phyloP scores from a whole-genome alignment of 2,113 vertebrate genomes.

The Thalassarche chlororhynchos region DNA sequence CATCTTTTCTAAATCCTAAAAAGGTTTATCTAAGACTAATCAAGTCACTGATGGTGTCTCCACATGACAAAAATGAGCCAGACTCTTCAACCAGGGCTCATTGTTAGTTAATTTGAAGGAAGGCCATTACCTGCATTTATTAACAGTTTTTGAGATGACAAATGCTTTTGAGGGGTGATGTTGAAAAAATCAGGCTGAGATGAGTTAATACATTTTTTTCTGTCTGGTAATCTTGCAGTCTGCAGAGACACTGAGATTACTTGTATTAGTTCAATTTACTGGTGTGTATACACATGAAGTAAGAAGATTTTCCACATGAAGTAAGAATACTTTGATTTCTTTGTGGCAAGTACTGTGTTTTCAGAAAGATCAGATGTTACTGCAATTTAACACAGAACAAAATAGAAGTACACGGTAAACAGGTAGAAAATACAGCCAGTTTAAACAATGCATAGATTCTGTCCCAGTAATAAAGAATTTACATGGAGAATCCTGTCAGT shows the following conservation, averaged over 20 bases:
- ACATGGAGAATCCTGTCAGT: neutral
- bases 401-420: neutral
- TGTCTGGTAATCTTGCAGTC: neutral
- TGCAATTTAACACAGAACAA: neutral
- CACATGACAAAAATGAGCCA: neutral
- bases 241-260: neutral
- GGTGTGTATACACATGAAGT: neutral
- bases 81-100: neutral
- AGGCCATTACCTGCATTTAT: neutral
- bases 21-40: neutral
- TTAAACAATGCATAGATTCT: neutral
- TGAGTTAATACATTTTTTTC: neutral
- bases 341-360: neutral
- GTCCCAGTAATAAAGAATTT: neutral
- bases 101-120: neutral
- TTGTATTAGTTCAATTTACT: neutral
- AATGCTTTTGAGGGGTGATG: neutral
- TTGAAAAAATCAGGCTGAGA: neutral
- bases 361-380: neutral
- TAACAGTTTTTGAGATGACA: neutral
- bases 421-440: neutral
- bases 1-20: neutral
- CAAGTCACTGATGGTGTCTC: neutral
- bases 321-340: neutral
- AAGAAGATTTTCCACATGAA: conserved; percentile 4